phyloP scores from a whole-genome alignment of 2,113 vertebrate genomes.

The Asarcornis scutulata region DNA sequence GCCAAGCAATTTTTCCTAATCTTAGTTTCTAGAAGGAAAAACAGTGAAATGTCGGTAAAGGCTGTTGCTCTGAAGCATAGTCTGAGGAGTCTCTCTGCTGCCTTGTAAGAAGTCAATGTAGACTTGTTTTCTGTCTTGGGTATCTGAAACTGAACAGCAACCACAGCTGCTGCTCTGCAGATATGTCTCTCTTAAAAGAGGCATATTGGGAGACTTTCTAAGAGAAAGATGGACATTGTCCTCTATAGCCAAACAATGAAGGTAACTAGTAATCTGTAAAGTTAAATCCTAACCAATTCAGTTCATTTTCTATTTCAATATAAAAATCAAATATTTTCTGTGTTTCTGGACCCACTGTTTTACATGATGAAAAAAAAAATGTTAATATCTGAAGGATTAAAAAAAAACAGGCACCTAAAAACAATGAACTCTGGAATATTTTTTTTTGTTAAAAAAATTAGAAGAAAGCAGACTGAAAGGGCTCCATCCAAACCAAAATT shows the following conservation, averaged over 20 bases:
- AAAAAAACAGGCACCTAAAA: background rate
- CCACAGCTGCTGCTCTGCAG: background rate
- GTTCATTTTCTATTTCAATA: background rate
- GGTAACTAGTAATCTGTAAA: background rate
- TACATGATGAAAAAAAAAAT: background rate
- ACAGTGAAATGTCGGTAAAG: background rate
- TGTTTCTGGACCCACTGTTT: background rate
- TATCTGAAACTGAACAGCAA: background rate
- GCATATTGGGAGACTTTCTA: background rate
- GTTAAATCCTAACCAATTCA: background rate
- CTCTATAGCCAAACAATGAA: background rate
- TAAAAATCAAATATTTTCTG: background rate
- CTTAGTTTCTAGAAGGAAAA: background rate
- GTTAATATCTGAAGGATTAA: background rate
- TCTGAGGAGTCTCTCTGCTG: background rate
- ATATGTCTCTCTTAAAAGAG: background rate
- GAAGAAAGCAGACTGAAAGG: background rate
- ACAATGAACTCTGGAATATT: background rate
- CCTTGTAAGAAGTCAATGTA: background rate
- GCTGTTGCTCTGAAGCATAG: background rate
- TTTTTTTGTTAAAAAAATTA: background rate
- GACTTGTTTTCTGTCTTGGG: background rate
- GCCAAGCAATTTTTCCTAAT: background rate
- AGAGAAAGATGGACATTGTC: background rate
- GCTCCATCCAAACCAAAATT: constrained; percentile 27